Evolutionary conservation across 2,888 invertebrate genomes (phyloP).

Genomic region (Drosophila anomelani): DNA sequence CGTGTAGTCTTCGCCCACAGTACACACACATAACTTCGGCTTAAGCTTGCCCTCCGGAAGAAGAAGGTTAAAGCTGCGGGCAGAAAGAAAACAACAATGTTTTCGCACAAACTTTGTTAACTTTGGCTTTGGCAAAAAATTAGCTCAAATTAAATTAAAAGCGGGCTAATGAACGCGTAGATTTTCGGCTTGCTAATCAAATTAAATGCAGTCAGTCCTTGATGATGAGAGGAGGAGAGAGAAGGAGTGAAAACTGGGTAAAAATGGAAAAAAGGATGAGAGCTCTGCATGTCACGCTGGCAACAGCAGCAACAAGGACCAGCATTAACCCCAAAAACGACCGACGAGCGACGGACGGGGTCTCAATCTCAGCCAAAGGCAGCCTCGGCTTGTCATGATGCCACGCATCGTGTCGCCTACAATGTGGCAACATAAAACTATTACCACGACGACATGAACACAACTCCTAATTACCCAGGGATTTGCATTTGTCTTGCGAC

Average conservation of each 20-base stretch:
- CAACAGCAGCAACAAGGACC: slow-evolving; percentile 50
- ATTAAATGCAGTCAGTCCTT: slow-evolving; percentile 66
- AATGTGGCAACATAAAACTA: slow-evolving; percentile 80
- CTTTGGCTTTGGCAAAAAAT: slow-evolving; percentile 35
- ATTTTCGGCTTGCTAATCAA: slow-evolving; percentile 67
- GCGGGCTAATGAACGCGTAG: slow-evolving; percentile 63
- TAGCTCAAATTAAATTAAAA: slow-evolving; percentile 70
- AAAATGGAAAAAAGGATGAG: slow-evolving; percentile 5
- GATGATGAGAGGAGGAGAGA: slow-evolving; percentile 39
- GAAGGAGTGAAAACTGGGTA: background rate
- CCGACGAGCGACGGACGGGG: slow-evolving; percentile 42
- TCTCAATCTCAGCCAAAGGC: slow-evolving; percentile 65
- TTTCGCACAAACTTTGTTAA: slow-evolving; percentile 36
- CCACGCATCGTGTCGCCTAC: slow-evolving; percentile 71
- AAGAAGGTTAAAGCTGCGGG: slow-evolving; percentile 5
- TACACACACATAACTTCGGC: slow-evolving; percentile 62
- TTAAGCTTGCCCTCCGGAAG: slow-evolving; percentile 45
- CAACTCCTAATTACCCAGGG: slow-evolving; percentile 82
- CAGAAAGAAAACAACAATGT: slow-evolving; percentile 21
- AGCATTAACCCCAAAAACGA: slow-evolving; percentile 65
- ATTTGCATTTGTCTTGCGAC: slow-evolving; percentile 78
- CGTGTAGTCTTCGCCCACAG: slow-evolving; percentile 41
- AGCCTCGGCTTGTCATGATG: slow-evolving; percentile 30
- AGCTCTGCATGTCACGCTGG: slow-evolving; percentile 50
- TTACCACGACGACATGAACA: slow-evolving; percentile 80